A percentile compares a stretch with the other conserved stretches of the same genome.
Evolutionary conservation across 1,140 invertebrate genomes (phyloP).

Genomic region (Pteromalus puparum): DNA sequence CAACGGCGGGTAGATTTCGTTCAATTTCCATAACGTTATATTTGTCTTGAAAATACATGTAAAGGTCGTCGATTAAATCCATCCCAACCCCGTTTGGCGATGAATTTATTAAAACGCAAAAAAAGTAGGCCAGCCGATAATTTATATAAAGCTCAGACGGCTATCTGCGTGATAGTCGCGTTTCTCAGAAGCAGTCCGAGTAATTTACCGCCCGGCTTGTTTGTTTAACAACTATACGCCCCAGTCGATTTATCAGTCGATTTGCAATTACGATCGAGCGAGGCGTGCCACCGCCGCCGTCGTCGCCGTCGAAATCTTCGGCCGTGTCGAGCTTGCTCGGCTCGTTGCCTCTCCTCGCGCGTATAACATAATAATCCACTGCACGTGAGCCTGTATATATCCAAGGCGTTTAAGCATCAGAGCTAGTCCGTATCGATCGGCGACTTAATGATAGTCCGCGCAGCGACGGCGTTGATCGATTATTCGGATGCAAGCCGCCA

Average conservation of each 20-base stretch:
- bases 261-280: constrained; percentile 13
- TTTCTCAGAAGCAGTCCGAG: background rate
- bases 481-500: background rate
- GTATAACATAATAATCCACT: background rate
- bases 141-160: background rate
- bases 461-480: background rate
- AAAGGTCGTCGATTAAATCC: background rate
- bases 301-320: constrained; percentile 6
- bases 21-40: no score
- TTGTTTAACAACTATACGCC: background rate
- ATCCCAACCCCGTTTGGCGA: background rate
- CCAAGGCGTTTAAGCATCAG: background rate
- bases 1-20: no score
- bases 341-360: background rate
- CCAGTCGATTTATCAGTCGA: background rate
- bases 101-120: background rate
- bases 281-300: background rate
- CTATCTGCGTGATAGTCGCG: background rate
- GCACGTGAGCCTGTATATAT: background rate
- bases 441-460: background rate
- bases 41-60: no score
- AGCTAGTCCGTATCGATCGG: background rate
- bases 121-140: background rate
- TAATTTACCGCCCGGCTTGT: background rate
- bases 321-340: background rate